Conservation (phyloP, 2,113 vertebrate species). For the Nothobranchius kuhntae region DNA sequence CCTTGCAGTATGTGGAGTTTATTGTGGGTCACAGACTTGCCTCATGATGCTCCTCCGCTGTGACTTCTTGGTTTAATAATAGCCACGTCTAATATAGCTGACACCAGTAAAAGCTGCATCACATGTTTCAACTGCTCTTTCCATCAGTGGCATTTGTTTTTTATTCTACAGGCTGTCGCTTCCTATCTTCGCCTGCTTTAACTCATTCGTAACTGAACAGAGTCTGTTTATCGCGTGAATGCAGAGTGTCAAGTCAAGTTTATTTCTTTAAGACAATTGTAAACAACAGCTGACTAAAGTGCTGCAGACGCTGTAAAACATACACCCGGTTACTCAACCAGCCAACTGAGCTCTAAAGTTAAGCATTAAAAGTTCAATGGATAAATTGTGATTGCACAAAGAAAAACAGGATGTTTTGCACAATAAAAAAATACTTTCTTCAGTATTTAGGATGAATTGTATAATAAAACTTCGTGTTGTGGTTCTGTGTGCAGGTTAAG, state of each 20-base stretch:
- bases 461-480: constrained; percentile 5
- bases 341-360: background rate
- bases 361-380: background rate
- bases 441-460: background rate
- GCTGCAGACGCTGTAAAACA: background rate
- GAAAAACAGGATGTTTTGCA: background rate
- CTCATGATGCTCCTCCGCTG: constrained; percentile 25
- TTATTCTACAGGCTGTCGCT: constrained; percentile 17
- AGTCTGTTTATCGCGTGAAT: background rate
- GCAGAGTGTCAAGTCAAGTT: background rate
- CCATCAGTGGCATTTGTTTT: constrained; percentile 21
- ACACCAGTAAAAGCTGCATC: constrained; percentile 61
- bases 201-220: background rate
- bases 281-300: background rate
- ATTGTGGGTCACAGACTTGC: constrained; percentile 15
- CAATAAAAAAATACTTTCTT: background rate
- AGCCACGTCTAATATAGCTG: constrained; percentile 64
- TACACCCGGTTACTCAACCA: background rate
- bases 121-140: constrained; percentile 70
- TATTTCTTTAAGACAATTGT: background rate
- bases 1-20: background rate
- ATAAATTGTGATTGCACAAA: too few species aligned
- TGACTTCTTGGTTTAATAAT: constrained; percentile 63
- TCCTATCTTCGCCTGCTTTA: background rate
- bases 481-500: constrained; percentile 79